Conservation (phyloP, 2,113 vertebrate species). For the Xiphias gladius region DNA sequence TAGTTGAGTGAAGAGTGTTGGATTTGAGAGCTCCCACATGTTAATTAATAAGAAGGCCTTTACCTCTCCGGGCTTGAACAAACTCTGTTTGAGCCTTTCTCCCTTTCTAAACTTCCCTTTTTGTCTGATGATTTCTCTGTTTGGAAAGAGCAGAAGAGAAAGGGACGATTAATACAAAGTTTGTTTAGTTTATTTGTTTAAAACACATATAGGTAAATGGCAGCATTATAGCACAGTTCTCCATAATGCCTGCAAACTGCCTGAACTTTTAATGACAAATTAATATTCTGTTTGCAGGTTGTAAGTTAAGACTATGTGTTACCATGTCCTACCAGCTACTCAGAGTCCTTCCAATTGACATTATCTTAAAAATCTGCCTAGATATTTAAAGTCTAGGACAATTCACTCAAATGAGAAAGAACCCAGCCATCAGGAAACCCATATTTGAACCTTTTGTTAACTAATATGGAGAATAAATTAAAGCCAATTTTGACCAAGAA, state of each 20-base stretch:
- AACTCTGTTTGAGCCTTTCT: slow-evolving; percentile 53
- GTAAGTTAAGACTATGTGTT: too few relatives aligned
- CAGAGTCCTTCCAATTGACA: neutral
- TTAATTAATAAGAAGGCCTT: neutral
- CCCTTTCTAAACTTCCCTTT: slow-evolving; percentile 57
- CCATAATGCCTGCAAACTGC: neutral
- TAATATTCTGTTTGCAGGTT: neutral
- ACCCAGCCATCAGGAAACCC: slow-evolving; percentile 15
- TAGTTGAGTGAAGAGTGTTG: neutral
- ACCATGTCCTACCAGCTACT: neutral
- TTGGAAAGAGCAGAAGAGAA: slow-evolving; percentile 23
- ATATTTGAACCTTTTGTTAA: neutral
- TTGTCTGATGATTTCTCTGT: slow-evolving; percentile 76
- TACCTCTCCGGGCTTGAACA: slow-evolving; percentile 73
- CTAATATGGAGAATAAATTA: neutral
- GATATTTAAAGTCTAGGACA: neutral
- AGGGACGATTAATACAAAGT: neutral
- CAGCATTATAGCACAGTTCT: neutral
- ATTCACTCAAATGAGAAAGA: neutral
- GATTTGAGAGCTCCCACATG: neutral
- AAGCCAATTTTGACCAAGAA: neutral
- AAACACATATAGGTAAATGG: neutral
- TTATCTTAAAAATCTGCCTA: neutral
- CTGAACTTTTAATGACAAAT: neutral
- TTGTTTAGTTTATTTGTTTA: neutral